Base-by-base conservation (phyloP, 1,140 invertebrate species). In the Glossosoma conforme region DNA sequence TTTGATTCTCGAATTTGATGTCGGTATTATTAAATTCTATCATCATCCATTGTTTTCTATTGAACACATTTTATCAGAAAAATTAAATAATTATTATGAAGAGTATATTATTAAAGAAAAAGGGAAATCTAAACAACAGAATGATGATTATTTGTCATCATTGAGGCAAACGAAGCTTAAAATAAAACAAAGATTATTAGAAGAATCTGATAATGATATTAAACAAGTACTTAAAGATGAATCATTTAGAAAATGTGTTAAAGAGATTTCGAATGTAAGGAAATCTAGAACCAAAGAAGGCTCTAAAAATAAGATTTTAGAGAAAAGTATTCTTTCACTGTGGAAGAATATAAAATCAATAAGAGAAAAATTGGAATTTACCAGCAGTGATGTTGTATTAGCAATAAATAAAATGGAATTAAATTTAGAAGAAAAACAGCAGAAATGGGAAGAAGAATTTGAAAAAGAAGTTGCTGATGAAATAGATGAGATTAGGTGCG, bases 21-120 rank as follows among this genome's bases (percentile, higher is more conserved):
- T 58, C 17, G 21, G 45, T 14, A 25, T 13, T 18, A 24, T 58
- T 9, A 43, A 48, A 30, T 54, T 58, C 28, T 22, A 36, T 18
- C 44, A 59, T 49, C 57, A 59, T 56, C 49, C 57, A 14, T 42
- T 59, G 15, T 59, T 56, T 36, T 59, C 57, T 24, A 20, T 59
- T 17, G 57, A 59, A 37, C 52, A 55, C 30, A 28, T 59, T 10
- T 44, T 59, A 24, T 40, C 50, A 13, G 45, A 45, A 48, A 46
- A 50, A 22, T 13, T 59, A 18, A 28, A 41, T 10, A 24, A 45
- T 20, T 5, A 15, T 11, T 46, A 52, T 32, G 18, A 59, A 44
- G 25, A 19, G 21, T 55, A 55, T 18, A 2, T 38, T 10, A 44
- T 32, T 19, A 44, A 43, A 32, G 17, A 51, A 10, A 11, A 22